phyloP scores from a whole-genome alignment of 2,797 vertebrate species.

The Etheostoma nigrum region DNA sequence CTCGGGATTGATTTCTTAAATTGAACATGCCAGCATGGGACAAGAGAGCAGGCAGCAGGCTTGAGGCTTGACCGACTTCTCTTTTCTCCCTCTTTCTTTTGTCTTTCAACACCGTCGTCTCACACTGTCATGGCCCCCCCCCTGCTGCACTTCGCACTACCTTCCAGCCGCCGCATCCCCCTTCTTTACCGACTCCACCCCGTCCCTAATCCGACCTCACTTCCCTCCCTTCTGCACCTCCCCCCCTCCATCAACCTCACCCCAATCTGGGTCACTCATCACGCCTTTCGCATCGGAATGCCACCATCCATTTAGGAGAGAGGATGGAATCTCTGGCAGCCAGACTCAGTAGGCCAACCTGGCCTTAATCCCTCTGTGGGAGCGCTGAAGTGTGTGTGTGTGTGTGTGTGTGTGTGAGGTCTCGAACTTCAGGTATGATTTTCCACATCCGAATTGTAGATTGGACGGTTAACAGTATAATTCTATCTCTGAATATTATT shows the following conservation, averaged over 20 bases:
- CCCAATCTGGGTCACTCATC: slow-evolving; percentile 79
- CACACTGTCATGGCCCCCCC: not conserved
- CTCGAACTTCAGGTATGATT: not conserved
- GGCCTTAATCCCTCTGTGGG: slow-evolving; percentile 75
- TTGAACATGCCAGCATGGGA: slow-evolving; percentile 13
- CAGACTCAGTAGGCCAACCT: slow-evolving; percentile 69
- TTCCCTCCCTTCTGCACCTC: slow-evolving; percentile 33
- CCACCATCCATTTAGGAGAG: slow-evolving; percentile 77
- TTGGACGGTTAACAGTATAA: not conserved
- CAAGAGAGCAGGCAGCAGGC: slow-evolving; percentile 30
- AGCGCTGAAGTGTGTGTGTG: slow-evolving; percentile 20
- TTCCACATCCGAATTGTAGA: not conserved
- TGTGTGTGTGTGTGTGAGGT: not conserved
- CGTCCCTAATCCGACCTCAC: slow-evolving; percentile 60
- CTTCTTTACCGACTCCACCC: slow-evolving; percentile 17
- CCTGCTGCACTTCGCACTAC: not conserved
- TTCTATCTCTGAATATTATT: not conserved
- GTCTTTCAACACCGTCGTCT: not conserved
- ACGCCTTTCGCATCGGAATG: slow-evolving; percentile 73
- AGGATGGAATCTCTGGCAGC: slow-evolving; percentile 68
- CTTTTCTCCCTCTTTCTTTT: slow-evolving; percentile 19
- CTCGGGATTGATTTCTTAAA: slow-evolving; percentile 4
- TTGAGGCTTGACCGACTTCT: slow-evolving; percentile 4
- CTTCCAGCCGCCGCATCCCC: slow-evolving; percentile 26
- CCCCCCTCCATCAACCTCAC: slow-evolving; percentile 4